Base-by-base conservation (phyloP, 2,888 invertebrate genomes). In the Microctonus hyperodae region DNA sequence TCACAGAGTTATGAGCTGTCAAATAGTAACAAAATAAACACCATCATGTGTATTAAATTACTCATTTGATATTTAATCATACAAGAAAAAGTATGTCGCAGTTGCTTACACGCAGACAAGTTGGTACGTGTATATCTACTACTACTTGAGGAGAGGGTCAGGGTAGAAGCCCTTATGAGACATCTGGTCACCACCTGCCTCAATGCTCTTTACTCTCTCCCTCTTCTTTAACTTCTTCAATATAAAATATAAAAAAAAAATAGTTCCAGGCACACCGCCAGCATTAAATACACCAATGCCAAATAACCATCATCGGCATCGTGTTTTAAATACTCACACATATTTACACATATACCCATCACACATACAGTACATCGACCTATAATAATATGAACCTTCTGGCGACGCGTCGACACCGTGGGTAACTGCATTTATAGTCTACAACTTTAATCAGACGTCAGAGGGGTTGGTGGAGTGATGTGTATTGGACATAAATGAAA, bases 111-210 rank as follows among this genome's bases (percentile, higher is more conserved):
- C n/a, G 51, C 51, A 51, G 22, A 25, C 51, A 51, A 25, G 51
- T 25, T 51, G 25, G 25, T 25, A n/a, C 31, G 31, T 25, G 62
- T 62, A 57, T 22, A 61, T 60, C 61, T 65, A 31, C n/a, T 16
- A 64, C 66, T 59, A 61, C 48, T 68, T 48, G 63, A 28, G 48
- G 53, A 51, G 70, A 73, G 72, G 72, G 69, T 77, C 79, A 75
- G 80, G 77, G 80, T 78, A 75, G 77, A 76, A 78, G 77, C 74
- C 79, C 77, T 75, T 77, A 67, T 59, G 76, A 79, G 82, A 83
- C 83, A 83, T 83, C 83, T 83, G 83, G 82, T 75, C 79, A 82
- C 82, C 83, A 83, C 83, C 83, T 83, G 83, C 83, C 82, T 76
- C 74, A 77, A 81, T 80, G 78, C 78, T 67, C 70, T 63, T 68